Evolutionary conservation across 2,797 vertebrate species (phyloP), one percentile per base, ranked within the genome.

Genomic region (Helicolenus hilgendorfi): DNA sequence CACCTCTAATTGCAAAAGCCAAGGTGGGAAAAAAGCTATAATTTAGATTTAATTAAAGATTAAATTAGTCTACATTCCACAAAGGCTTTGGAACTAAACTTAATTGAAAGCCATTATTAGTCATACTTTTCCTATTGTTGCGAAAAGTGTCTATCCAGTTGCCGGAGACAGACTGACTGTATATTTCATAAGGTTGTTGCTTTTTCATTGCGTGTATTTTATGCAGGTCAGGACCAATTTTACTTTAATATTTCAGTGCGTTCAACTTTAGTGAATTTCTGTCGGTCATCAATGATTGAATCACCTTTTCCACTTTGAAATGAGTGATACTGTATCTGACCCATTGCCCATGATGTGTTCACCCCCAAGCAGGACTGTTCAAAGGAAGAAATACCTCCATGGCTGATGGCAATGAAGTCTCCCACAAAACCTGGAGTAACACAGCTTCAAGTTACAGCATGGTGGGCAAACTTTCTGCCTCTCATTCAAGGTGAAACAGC

Each of bases 261-360:
- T 67, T 80, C 33, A 27, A 27, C 58, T 31, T 22, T 3, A 67
- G 49, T 55, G 26, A 70, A 70, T 18, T 27, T 67, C 22, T 45
- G 45, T 31, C 9, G 4, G 74, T 27, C 36, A 68, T 88, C 26
- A 60, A 64, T 76, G 20, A 79, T 65, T 69, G 14, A 81, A 49
- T 24, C 4, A 11, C 49, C 64, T 56, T 76, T 36, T 20, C 27
- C 45, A 49, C 18, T 68, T 74, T 84, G 24, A 70, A 82, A 73
- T 33, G 27, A 72, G 33, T 60, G 62, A 68, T 22, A 33, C 59
- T 11, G 73, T 49, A 13, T 69, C 67, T 60, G 76, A 70, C 63
- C 41, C 64, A 3, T 31, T 13, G 29, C 8, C 60, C 35, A 13
- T 22, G 53, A 29, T 69, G 60, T n/a, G 35, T 60, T 79, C 79